Percentiles rank a stretch among this genome's conserved stretches.
Conservation (phyloP, 1,140 invertebrate species). For the Melitaea cinxia region DNA sequence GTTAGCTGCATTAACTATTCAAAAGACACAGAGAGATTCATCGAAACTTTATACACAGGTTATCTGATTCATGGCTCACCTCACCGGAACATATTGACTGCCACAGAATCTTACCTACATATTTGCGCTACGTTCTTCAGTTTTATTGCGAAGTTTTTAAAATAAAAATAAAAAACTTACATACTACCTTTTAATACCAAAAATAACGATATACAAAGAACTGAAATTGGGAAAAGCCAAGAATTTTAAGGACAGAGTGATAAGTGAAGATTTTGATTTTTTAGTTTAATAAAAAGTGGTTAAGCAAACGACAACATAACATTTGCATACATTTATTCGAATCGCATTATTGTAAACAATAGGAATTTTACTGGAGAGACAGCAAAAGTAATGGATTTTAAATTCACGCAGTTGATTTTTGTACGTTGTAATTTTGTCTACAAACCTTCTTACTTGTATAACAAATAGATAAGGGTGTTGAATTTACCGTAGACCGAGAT, state of each 20-base stretch:
- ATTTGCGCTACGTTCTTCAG: background rate
- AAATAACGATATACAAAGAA: background rate
- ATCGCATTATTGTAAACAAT: background rate
- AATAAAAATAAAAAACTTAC: too few relatives aligned
- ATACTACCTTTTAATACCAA: background rate
- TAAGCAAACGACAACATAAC: background rate
- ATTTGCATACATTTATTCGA: background rate
- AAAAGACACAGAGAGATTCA: background rate
- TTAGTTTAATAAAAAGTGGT: background rate
- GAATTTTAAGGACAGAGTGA: background rate
- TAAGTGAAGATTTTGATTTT: background rate
- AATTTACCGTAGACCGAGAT: background rate
- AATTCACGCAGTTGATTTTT: too few relatives aligned
- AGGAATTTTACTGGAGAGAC: too few relatives aligned
- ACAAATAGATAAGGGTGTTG: background rate
- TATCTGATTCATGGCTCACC: constrained; percentile 4
- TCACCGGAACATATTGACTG: background rate
- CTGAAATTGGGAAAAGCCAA: background rate
- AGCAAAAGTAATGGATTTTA: too few relatives aligned
- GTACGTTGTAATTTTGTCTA: too few relatives aligned
- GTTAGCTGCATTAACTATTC: constrained; percentile 2
- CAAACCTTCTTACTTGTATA: background rate
- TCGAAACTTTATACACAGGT: constrained; percentile 5
- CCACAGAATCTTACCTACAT: background rate
- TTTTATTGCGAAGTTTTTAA: background rate